Evolutionary conservation across 1,140 invertebrate genomes (phyloP), one percentile per base, ranked within the genome.

Genomic region (Drosophila mayri): DNA sequence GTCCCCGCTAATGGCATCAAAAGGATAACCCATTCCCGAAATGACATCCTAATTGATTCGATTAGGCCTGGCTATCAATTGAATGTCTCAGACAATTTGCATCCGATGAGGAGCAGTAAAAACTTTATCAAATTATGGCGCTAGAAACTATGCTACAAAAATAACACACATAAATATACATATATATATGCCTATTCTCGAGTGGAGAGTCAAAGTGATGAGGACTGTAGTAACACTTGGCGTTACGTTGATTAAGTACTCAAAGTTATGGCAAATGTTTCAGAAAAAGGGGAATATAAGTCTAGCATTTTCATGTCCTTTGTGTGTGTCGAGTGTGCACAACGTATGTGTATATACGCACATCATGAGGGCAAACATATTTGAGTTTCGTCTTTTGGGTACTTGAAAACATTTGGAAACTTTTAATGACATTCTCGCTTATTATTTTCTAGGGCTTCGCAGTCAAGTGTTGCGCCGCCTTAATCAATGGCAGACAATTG

Each of bases 341-440:
- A 35, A 40, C 22, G 41, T 37, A 35, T 44, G 18, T 44, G 20
- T 22, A 44, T 16, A 43, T 11, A 38, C n/a, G 40, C 46, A 62
- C 38, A 37, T 41, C 20, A 35, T 0, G 11, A 35, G 4, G 35
- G 35, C 32, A 47, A 35, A 75, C 32, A 76, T 76, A 28, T 76
- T 76, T 76, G 74, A 76, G 62, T 76, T 76, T 76, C 74, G 49
- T 76, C 73, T 76, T 76, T 76, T 18, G 74, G 40, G 37, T 52
- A 60, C 63, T 76, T 60, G 63, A 76, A 58, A 66, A 37, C 54
- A 76, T 76, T 76, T 76, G 62, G 55, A 76, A 76, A 76, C 62
- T 76, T 76, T 76, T 76, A 76, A 76, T 76, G 74, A 76, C 74
- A 76, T 76, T 76, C 73, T 76, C 47, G 73, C 68, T 73, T 72